phyloP scores from a whole-genome alignment of 2,888 invertebrate species.

The Philopedon plagiatum region DNA sequence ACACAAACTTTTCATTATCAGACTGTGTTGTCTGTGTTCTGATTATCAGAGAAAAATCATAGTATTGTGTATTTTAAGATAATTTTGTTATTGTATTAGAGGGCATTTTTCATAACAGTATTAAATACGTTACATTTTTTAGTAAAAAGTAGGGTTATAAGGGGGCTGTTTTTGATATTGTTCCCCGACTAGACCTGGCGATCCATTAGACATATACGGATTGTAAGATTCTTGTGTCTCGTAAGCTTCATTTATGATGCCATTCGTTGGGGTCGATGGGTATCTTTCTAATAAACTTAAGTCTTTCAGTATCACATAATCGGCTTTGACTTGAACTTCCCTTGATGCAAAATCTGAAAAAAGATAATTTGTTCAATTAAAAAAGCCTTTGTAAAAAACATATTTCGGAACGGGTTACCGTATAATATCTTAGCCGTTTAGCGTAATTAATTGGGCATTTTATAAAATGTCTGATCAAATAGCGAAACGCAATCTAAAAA shows the following conservation, averaged over 20 bases:
- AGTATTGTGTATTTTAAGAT: no score
- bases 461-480: no score
- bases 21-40: no score
- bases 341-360: conserved; percentile 47
- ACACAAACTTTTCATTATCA: no score
- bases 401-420: no score
- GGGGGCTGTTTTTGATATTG: conserved; percentile 40
- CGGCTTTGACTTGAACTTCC: conserved; percentile 46
- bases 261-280: neutral
- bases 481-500: no score
- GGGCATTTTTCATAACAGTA: no score
- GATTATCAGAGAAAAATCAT: no score
- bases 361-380: neutral
- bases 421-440: no score
- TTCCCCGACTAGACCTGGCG: conserved; percentile 9
- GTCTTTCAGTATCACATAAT: conserved; percentile 48
- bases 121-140: no score
- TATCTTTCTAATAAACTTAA: conserved; percentile 29
- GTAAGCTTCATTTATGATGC: conserved; percentile 39
- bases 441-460: no score
- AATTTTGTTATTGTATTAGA: no score
- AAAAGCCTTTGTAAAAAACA: neutral
- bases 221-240: conserved; percentile 42
- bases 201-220: conserved; percentile 1
- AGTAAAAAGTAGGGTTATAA: conserved; percentile 45